These are phyloP conservation scores for Spicauda simplicius DNA, from an alignment of 2,888 invertebrate species.

Conservation along the genomic window DNA sequence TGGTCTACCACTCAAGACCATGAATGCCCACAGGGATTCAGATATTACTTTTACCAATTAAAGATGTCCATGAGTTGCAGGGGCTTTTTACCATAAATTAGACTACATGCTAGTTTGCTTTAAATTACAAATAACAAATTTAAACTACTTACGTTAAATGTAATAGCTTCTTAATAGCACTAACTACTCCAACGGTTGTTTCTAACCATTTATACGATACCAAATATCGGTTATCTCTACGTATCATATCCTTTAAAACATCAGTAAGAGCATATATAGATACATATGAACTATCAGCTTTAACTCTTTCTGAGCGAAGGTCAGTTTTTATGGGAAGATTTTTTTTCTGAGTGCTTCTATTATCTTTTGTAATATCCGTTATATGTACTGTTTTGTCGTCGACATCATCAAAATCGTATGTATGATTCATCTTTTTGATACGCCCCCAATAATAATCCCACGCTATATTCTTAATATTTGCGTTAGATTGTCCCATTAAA, in stretches of 20 bases:
- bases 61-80: too few species aligned
- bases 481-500: too few species aligned
- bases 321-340: too few species aligned
- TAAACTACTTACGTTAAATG: slow-evolving; percentile 59
- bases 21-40: too few species aligned
- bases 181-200: slow-evolving; percentile 61
- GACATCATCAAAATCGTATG: slow-evolving; percentile 6
- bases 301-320: not conserved
- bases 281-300: slow-evolving; percentile 33
- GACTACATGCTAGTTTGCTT: too few species aligned
- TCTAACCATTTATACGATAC: slow-evolving; percentile 65
- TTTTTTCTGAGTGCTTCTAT: not conserved
- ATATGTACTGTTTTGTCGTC: not conserved
- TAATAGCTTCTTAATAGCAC: slow-evolving; percentile 57
- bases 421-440: not conserved
- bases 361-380: not conserved
- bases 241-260: slow-evolving; percentile 61
- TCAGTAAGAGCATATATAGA: slow-evolving; percentile 47
- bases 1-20: too few species aligned
- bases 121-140: not conserved
- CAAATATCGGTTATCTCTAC: slow-evolving; percentile 50
- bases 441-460: slow-evolving; percentile 42
- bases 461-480: slow-evolving; percentile 8
- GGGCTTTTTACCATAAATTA: too few species aligned
- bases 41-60: too few species aligned